These are phyloP conservation scores for Tenthredo distinguenda DNA, from an alignment of 2,888 invertebrate species.

Conservation along the genomic window DNA sequence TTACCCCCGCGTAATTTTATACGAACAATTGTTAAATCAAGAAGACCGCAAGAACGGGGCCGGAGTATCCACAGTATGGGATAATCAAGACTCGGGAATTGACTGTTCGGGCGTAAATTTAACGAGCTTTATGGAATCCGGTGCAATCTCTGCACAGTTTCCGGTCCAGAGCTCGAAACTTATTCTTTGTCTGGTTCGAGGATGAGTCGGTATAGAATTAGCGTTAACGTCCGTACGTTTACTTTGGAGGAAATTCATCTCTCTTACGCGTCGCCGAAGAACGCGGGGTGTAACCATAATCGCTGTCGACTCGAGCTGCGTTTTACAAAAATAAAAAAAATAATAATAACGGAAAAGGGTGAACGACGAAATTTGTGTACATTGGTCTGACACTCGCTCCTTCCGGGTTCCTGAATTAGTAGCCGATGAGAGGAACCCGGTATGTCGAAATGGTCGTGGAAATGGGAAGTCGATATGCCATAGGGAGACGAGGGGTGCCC, in stretches of 20 bases:
- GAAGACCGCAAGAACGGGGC: neutral
- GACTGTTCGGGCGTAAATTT: neutral
- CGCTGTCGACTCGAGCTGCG: neutral
- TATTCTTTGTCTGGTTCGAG: neutral
- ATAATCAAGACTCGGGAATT: neutral
- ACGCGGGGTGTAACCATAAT: neutral
- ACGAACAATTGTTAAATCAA: neutral
- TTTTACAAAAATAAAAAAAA: neutral
- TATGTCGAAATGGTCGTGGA: neutral
- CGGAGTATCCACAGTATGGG: neutral
- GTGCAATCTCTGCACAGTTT: neutral
- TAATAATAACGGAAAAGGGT: neutral
- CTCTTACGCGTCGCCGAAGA: neutral
- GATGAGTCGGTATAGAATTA: neutral
- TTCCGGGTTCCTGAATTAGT: neutral
- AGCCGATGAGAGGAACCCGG: neutral
- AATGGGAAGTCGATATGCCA: slow-evolving; percentile 7
- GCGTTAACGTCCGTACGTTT: neutral
- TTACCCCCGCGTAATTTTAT: no score
- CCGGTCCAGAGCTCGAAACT: neutral
- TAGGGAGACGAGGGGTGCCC: neutral
- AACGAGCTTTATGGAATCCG: neutral
- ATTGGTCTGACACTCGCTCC: neutral
- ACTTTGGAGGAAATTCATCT: neutral
- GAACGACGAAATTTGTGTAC: neutral